Conservation (phyloP, 2,797 vertebrate species). For the Triplophysa bombifrons region DNA sequence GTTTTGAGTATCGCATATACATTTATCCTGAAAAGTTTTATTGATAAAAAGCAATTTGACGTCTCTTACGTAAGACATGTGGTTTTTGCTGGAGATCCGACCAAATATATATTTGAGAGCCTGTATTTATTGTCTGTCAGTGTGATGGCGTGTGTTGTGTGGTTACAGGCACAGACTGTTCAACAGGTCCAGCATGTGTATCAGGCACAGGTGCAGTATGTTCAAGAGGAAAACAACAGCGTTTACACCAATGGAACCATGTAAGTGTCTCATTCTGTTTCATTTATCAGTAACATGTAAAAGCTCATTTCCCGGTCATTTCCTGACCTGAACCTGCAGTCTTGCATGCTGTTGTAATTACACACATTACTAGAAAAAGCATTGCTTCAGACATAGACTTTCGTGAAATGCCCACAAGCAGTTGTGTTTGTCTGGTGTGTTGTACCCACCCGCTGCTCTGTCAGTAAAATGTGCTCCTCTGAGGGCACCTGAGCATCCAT, state of each 20-base stretch:
- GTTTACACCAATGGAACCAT: slow-evolving; percentile 96
- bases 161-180: slow-evolving; percentile 79
- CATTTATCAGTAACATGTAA: too few species aligned
- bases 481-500: slow-evolving; percentile 39
- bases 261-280: slow-evolving; percentile 72
- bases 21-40: too few species aligned
- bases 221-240: slow-evolving; percentile 88
- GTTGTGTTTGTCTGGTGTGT: not conserved
- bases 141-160: not conserved
- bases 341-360: too few species aligned
- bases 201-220: slow-evolving; percentile 94
- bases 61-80: too few species aligned
- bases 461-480: slow-evolving; percentile 27
- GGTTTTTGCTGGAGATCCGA: too few species aligned
- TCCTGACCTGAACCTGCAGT: not conserved
- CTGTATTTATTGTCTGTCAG: slow-evolving; percentile 2
- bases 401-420: not conserved
- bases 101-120: not conserved
- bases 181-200: slow-evolving; percentile 91
- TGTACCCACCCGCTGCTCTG: not conserved
- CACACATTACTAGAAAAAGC: too few species aligned
- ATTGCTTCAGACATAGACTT: not conserved
- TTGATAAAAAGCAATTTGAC: too few species aligned
- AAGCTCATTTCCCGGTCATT: not conserved
- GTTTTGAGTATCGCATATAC: too few species aligned